Evolutionary conservation across 2,113 vertebrate genomes (phyloP).

Genomic region (Otocyon megalotis): DNA sequence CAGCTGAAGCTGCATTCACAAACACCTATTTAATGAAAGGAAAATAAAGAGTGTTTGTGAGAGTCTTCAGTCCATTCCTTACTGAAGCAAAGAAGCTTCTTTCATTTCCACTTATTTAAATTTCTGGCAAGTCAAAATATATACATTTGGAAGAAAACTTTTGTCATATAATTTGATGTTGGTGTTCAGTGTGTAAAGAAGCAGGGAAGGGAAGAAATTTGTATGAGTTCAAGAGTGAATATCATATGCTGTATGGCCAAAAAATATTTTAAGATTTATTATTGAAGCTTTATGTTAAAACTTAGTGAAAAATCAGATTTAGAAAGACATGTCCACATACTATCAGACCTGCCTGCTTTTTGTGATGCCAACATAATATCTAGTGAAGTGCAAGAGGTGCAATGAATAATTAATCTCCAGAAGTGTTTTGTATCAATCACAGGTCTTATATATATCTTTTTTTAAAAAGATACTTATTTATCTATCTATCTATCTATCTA

Average conservation of each 20-base stretch:
- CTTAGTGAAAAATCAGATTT: background rate
- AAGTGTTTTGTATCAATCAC: background rate
- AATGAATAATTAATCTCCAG: background rate
- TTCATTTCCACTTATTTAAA: conserved; percentile 77
- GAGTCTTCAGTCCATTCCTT: conserved; percentile 72
- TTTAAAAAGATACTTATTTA: too few relatives aligned
- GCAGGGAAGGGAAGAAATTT: conserved; percentile 35
- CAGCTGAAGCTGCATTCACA: conserved; percentile 39
- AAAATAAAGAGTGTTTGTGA: conserved; percentile 65
- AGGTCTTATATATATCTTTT: background rate
- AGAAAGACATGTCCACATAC: background rate
- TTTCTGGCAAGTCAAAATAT: conserved; percentile 79
- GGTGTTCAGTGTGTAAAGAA: conserved; percentile 49
- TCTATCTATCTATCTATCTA: too few relatives aligned
- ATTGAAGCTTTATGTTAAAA: conserved; percentile 57
- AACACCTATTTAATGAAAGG: conserved; percentile 69
- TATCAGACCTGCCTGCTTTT: background rate
- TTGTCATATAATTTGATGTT: conserved; percentile 72
- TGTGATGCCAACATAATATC: background rate
- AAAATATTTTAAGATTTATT: conserved; percentile 58
- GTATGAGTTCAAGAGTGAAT: conserved; percentile 40
- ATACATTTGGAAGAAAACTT: conserved; percentile 72
- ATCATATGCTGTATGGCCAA: conserved; percentile 52
- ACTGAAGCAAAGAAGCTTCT: conserved; percentile 68
- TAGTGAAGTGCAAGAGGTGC: background rate